phyloP scores from a whole-genome alignment of 2,113 vertebrate genomes.

The Sceloporus undulatus region DNA sequence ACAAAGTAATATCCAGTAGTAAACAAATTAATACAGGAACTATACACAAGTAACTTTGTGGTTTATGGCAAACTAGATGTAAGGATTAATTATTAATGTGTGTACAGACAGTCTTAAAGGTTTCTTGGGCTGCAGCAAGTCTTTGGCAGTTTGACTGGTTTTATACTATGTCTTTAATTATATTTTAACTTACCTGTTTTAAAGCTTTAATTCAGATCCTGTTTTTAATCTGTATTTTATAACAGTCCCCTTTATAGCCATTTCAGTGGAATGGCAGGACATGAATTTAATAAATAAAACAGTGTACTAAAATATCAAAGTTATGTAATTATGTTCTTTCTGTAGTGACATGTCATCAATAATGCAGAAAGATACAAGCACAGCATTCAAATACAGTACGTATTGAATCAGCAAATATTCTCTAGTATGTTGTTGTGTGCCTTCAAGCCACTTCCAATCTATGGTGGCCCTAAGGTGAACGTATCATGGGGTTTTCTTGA shows the following conservation, averaged over 20 bases:
- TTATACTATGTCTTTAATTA: background rate
- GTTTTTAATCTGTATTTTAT: background rate
- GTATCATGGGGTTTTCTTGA: too few species aligned
- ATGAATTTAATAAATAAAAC: background rate
- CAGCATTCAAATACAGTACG: background rate
- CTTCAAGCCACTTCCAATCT: too few species aligned
- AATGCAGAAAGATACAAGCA: background rate
- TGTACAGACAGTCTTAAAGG: too few species aligned
- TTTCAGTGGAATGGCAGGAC: background rate
- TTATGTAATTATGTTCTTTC: too few species aligned
- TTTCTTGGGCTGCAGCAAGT: background rate
- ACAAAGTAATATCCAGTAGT: background rate
- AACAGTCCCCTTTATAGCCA: background rate
- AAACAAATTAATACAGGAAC: background rate
- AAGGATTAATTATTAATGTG: background rate
- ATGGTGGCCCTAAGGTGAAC: too few species aligned
- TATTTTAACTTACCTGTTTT: background rate
- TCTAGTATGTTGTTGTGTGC: background rate
- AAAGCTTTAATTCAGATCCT: background rate
- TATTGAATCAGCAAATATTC: background rate
- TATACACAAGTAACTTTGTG: background rate
- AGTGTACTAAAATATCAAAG: too few species aligned
- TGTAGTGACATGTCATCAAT: too few species aligned
- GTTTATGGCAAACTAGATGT: background rate
- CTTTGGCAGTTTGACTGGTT: background rate